phyloP scores from a whole-genome alignment of 2,113 vertebrate genomes.

The Steatornis caripensis region DNA sequence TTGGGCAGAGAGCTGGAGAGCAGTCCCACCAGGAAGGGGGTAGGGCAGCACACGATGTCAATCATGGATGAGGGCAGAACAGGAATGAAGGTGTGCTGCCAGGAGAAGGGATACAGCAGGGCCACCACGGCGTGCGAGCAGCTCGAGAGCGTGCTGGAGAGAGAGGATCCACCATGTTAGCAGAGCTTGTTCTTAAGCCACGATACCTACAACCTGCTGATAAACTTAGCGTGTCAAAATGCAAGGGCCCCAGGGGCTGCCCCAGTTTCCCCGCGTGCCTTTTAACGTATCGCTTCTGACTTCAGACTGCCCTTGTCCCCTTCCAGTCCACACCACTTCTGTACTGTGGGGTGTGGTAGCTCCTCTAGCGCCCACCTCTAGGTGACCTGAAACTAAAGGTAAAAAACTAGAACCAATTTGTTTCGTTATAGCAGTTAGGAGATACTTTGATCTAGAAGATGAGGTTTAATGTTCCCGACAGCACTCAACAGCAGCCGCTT shows the following conservation, averaged over 20 bases:
- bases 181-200: neutral
- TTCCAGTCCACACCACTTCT: neutral
- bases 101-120: slow-evolving; percentile 98
- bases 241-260: neutral
- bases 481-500: neutral
- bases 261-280: neutral
- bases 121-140: slow-evolving; percentile 96
- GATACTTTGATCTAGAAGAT: neutral
- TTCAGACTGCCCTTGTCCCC: neutral
- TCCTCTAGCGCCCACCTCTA: neutral
- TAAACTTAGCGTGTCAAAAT: neutral
- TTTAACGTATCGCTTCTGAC: neutral
- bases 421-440: neutral
- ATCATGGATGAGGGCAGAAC: slow-evolving; percentile 96
- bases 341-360: neutral
- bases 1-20: slow-evolving; percentile 95
- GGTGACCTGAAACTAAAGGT: neutral
- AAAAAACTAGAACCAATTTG: neutral
- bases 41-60: slow-evolving; percentile 98
- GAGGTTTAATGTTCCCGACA: neutral
- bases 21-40: slow-evolving; percentile 95
- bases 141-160: slow-evolving; percentile 90
- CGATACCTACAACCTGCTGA: neutral
- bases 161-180: slow-evolving; percentile 5
- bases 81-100: slow-evolving; percentile 99